phyloP scores from a whole-genome alignment of 2,797 vertebrate genomes.

The Channa striata region DNA sequence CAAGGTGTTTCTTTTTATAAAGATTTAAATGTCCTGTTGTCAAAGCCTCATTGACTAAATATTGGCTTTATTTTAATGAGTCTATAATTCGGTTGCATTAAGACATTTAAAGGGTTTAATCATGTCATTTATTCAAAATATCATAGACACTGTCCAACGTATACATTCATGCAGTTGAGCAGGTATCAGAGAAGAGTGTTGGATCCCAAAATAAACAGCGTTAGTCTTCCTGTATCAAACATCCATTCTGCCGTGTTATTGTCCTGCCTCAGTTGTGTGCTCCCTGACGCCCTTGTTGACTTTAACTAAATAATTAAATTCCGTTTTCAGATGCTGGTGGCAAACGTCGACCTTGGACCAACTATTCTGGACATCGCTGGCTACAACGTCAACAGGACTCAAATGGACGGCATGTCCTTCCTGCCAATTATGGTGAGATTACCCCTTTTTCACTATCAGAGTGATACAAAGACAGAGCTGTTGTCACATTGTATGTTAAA shows the following conservation, averaged over 20 bases:
- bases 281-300: neutral
- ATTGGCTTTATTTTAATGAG: neutral
- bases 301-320: neutral
- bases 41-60: neutral
- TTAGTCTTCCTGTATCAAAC: neutral
- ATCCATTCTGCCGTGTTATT: too few species aligned
- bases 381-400: constrained; percentile 89
- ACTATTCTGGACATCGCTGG: constrained; percentile 97
- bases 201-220: too few species aligned
- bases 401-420: constrained; percentile 97
- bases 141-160: too few species aligned
- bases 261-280: neutral
- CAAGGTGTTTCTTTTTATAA: too few species aligned
- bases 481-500: too few species aligned
- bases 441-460: neutral
- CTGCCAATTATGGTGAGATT: constrained; percentile 89
- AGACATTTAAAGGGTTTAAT: too few species aligned
- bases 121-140: too few species aligned
- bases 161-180: too few species aligned
- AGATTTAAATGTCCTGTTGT: too few species aligned
- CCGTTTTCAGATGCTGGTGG: constrained; percentile 88
- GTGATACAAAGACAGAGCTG: neutral
- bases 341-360: constrained; percentile 96
- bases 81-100: too few species aligned
- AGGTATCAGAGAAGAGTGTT: too few species aligned